Percentiles rank a stretch among this genome's conserved stretches.
Evolutionary conservation across 2,888 invertebrate genomes (phyloP).

Genomic region (Microplitis manilae): DNA sequence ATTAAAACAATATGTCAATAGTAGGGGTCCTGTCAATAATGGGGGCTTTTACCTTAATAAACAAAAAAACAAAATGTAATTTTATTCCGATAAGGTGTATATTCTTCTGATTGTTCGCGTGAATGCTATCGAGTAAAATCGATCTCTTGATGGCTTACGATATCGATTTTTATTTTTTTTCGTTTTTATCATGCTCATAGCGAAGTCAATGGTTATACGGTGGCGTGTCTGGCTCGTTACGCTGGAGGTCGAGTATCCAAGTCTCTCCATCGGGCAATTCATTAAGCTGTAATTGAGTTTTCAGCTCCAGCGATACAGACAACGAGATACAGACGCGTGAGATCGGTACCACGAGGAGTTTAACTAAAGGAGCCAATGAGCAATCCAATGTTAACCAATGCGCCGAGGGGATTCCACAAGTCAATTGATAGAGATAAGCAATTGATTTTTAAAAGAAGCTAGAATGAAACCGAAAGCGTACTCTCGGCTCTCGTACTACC

Average conservation of each 20-base stretch:
- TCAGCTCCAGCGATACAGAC: conserved; percentile 67
- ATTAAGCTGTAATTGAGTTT: conserved; percentile 72
- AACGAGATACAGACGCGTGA: conserved; percentile 63
- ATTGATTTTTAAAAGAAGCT: conserved; percentile 7
- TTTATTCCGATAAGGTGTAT: background rate
- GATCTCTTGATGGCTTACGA: conserved; percentile 8
- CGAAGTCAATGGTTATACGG: conserved; percentile 11
- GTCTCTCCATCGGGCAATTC: conserved; percentile 63
- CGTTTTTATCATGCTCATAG: conserved; percentile 9
- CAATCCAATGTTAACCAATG: background rate
- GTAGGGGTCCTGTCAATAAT: too few species aligned
- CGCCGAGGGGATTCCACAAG: conserved; percentile 19
- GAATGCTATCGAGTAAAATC: conserved; percentile 20
- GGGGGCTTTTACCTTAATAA: too few species aligned
- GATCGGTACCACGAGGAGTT: conserved; percentile 38
- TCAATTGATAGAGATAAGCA: conserved; percentile 34
- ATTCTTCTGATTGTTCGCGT: conserved; percentile 2
- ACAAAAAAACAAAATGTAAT: background rate
- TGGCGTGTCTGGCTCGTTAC: conserved; percentile 51
- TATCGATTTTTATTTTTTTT: background rate
- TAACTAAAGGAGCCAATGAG: conserved; percentile 25
- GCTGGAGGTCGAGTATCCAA: conserved; percentile 42
- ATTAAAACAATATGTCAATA: too few species aligned
- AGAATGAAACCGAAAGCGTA: conserved; percentile 7
- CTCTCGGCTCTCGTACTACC: background rate